Percentiles rank a stretch among this genome's conserved stretches.
These are phyloP conservation scores for Numida meleagris DNA, from an alignment of 2,113 vertebrate genomes.

Conservation along the genomic window DNA sequence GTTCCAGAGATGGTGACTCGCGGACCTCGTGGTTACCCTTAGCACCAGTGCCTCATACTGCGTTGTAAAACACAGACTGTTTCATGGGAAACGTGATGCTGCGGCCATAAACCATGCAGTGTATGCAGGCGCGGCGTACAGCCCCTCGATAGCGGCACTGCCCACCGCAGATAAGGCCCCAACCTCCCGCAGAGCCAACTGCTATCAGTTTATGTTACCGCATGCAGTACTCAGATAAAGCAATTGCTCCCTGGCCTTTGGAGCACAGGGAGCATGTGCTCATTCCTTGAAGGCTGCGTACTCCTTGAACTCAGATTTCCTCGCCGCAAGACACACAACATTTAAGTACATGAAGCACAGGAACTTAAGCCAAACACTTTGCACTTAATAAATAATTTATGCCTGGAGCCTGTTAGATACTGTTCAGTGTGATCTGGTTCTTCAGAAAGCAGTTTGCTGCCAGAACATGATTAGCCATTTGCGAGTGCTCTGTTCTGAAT, in stretches of 20 bases:
- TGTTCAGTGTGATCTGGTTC: neutral
- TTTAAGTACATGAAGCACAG: neutral
- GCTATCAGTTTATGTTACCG: too few species aligned
- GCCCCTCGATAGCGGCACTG: rapidly evolving
- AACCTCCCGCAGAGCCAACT: neutral
- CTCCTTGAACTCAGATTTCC: neutral
- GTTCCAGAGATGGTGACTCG: neutral
- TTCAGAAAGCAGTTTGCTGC: neutral
- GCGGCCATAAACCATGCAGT: neutral
- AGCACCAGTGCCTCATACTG: neutral
- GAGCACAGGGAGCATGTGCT: neutral
- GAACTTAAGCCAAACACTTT: neutral
- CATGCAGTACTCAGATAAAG: neutral
- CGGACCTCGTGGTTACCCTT: neutral
- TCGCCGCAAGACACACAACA: neutral
- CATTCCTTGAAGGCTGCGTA: neutral
- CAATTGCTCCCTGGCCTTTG: neutral
- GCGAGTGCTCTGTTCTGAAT: neutral
- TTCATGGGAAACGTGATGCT: neutral
- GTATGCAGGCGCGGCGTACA: neutral
- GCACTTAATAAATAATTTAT: neutral
- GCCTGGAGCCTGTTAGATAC: neutral
- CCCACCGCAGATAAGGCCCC: neutral
- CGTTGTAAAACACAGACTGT: neutral
- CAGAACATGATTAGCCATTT: neutral